Base-by-base conservation (phyloP, 2,797 vertebrate genomes). In the Lycodopsis pacificus region DNA sequence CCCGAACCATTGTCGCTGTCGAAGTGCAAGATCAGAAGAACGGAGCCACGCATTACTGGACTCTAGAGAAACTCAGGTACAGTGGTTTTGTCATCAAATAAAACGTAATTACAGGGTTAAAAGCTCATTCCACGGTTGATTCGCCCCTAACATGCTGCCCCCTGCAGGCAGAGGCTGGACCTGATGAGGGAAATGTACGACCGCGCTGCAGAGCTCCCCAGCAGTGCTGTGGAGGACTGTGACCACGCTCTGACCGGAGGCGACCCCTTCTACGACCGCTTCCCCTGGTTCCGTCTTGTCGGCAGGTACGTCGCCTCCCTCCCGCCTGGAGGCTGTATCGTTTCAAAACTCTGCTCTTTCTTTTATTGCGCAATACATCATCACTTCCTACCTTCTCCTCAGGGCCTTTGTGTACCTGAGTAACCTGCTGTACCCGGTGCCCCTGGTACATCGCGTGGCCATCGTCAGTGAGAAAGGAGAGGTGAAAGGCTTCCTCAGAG, bases 181-280 rank as follows among this genome's bases (percentile, higher is more conserved):
- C 93, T 97, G 88, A 99, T 99, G 98, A 96, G 98, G 7, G 98
- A 99, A 90, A 99, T 99, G 98, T 99, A 99, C 0, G 97, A 99
- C 89, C 95, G 98, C 1, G 98, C 98, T 0, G 97, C 98, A 0
- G 98, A 99, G 93, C 96, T 99, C 71, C 98, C 98, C 83, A 97
- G 97, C 89, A 97, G 96, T 0, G 92, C 96, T 58, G 96, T 97
- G 0, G 98, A 99, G 75, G 98, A 99, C 92, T 98, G 97, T 1
- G 98, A 99, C 93, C 97, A 97, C 0, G 95, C 97, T 70, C 95
- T 99, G 92, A 98, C 97, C 0, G 97, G 97, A 0, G 98, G 98
- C 7, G 98, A 99, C 77, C 98, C 98, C 56, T 99, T 99, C 95
- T 99, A 99, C 0, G 98, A 99, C 89, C 97, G 98, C 75, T 99